Percentiles rank a stretch among this genome's conserved stretches.
These are phyloP conservation scores for Macrosiphum euphorbiae DNA, from an alignment of 2,888 invertebrate genomes.

Conservation along the genomic window DNA sequence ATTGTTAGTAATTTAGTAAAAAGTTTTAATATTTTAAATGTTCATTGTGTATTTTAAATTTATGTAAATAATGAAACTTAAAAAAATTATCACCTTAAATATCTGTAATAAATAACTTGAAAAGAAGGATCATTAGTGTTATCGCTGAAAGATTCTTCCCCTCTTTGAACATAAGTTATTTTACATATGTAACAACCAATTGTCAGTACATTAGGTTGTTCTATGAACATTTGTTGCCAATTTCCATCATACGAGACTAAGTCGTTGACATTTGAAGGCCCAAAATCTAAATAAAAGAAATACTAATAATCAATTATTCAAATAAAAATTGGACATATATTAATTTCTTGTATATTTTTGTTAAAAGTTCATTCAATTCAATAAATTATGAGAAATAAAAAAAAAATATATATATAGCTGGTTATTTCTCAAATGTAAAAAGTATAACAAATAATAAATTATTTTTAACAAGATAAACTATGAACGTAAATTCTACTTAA, in stretches of 20 bases:
- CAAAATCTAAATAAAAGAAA: conserved; percentile 77
- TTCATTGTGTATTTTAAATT: not conserved
- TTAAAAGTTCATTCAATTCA: not conserved
- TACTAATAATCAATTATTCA: not conserved
- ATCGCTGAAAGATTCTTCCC: conserved; percentile 93
- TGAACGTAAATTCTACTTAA: not conserved
- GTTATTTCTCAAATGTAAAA: no score
- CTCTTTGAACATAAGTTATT: conserved; percentile 90
- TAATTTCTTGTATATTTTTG: not conserved
- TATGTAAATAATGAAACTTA: not conserved
- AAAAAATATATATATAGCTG: not conserved
- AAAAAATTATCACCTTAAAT: conserved; percentile 77
- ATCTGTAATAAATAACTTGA: conserved; percentile 91
- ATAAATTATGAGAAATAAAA: not conserved
- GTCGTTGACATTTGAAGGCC: conserved; percentile 73
- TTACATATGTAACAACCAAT: conserved; percentile 96
- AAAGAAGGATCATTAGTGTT: conserved; percentile 92
- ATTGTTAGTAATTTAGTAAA: no score
- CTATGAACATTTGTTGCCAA: conserved; percentile 92
- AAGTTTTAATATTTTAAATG: not conserved
- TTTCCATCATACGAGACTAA: conserved; percentile 73
- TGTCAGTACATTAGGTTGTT: conserved; percentile 83
- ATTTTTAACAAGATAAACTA: not conserved
- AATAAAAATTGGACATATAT: not conserved
- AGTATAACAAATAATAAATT: not conserved